phyloP scores from a whole-genome alignment of 2,113 vertebrate species.

The Alligator mississippiensis region DNA sequence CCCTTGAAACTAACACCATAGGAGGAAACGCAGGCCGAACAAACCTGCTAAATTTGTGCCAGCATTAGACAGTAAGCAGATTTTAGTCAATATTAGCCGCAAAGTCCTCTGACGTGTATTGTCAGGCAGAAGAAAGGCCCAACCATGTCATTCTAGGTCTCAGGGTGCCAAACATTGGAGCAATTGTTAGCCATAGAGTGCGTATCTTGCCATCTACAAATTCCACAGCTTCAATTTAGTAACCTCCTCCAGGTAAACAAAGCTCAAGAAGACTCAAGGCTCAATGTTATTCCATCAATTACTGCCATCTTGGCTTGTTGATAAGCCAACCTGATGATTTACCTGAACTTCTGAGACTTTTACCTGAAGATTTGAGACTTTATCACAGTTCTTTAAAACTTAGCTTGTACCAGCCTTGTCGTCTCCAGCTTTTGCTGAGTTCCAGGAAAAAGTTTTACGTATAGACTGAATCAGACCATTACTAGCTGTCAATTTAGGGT shows the following conservation, averaged over 20 bases:
- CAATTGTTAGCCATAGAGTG: not conserved
- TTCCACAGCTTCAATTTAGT: fast-evolving
- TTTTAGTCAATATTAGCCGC: not conserved
- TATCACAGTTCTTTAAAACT: not conserved
- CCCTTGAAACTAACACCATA: not conserved
- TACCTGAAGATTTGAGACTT: not conserved
- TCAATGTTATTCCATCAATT: not conserved
- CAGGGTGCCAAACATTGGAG: not conserved
- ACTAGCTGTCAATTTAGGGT: not conserved
- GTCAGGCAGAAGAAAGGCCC: not conserved
- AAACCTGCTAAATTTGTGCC: not conserved
- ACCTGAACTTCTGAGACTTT: not conserved
- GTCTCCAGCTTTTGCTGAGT: not conserved
- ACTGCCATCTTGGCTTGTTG: not conserved
- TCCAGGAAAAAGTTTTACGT: not conserved
- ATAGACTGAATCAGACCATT: not conserved
- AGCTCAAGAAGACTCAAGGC: not conserved
- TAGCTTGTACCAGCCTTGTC: not conserved
- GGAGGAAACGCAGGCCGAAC: not conserved
- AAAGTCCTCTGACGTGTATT: not conserved
- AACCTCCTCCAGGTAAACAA: not conserved
- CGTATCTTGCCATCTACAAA: not conserved
- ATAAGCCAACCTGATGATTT: not conserved
- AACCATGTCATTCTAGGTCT: not conserved
- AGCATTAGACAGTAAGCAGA: not conserved